A percentile compares a stretch with the other conserved stretches of the same genome.
Evolutionary conservation across 2,888 invertebrate species (phyloP).

Genomic region (Iselma pallidipennis): DNA sequence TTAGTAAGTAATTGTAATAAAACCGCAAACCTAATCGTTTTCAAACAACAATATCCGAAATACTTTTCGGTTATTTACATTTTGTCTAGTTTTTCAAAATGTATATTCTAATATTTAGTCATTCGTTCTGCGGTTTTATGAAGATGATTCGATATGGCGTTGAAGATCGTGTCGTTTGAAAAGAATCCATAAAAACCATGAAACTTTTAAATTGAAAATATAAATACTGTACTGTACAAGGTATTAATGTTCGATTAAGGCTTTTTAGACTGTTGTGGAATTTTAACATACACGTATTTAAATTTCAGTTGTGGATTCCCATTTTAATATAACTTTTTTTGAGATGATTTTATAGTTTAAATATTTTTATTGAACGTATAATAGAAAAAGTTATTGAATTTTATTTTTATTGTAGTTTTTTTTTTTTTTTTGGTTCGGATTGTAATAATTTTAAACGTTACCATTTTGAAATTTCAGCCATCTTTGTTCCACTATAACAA

Average conservation of each 20-base stretch:
- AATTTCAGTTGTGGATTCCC: too few relatives aligned
- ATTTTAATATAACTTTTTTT: too few relatives aligned
- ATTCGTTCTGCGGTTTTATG: conserved; percentile 20
- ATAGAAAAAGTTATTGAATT: too few relatives aligned
- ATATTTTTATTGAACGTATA: too few relatives aligned
- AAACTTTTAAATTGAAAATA: conserved; percentile 24
- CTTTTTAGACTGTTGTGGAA: background rate
- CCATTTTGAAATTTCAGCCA: too few relatives aligned
- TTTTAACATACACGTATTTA: background rate
- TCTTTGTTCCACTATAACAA: too few relatives aligned
- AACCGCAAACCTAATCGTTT: conserved; percentile 32
- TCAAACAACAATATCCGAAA: conserved; percentile 29
- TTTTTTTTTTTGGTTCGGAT: too few relatives aligned
- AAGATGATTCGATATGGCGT: conserved; percentile 12
- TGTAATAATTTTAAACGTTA: too few relatives aligned
- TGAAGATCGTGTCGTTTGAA: conserved; percentile 8
- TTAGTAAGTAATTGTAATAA: conserved; percentile 21
- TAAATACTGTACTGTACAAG: conserved; percentile 19
- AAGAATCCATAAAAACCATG: conserved; percentile 11
- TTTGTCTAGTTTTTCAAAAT: conserved; percentile 11
- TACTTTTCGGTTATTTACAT: conserved; percentile 27
- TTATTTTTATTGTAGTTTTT: too few relatives aligned
- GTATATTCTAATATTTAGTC: conserved; percentile 3
- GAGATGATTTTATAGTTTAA: too few relatives aligned
- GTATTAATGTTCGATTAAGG: conserved; percentile 1